These are phyloP conservation scores for Chironomus striatipennis DNA, from an alignment of 1,140 invertebrate genomes.

Conservation along the genomic window DNA sequence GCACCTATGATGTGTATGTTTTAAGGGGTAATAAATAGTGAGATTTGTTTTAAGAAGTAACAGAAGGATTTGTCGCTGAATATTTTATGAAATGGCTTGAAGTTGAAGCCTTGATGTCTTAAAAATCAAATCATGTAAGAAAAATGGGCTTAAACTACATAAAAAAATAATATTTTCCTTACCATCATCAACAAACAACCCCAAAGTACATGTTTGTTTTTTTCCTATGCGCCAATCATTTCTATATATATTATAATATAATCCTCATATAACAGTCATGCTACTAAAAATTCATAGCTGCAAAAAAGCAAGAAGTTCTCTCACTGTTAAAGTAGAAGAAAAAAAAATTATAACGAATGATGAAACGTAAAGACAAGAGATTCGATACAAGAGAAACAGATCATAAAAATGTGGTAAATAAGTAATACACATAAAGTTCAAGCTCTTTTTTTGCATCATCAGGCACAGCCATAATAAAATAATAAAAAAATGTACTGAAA, in stretches of 20 bases:
- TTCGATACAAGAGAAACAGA: neutral
- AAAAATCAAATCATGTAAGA: no score
- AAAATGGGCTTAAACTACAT: no score
- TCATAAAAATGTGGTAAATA: conserved; percentile 14
- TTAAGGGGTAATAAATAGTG: no score
- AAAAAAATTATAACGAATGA: conserved; percentile 14
- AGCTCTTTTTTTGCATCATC: conserved; percentile 2
- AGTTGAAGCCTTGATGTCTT: no score
- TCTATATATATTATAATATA: neutral
- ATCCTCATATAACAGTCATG: conserved; percentile 2
- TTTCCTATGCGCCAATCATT: neutral
- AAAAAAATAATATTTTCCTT: no score
- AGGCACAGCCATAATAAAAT: neutral
- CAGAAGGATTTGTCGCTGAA: no score
- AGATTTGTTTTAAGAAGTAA: no score
- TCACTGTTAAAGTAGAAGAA: neutral
- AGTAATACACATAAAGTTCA: conserved; percentile 14
- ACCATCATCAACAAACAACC: no score
- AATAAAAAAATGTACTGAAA: neutral
- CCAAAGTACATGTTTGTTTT: neutral
- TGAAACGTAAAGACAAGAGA: neutral
- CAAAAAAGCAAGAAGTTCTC: no score
- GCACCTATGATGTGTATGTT: no score
- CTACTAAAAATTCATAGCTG: neutral
- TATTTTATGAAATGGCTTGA: no score